Base-by-base conservation (phyloP, 1,140 invertebrate species). In the Drosophila bocqueti region DNA sequence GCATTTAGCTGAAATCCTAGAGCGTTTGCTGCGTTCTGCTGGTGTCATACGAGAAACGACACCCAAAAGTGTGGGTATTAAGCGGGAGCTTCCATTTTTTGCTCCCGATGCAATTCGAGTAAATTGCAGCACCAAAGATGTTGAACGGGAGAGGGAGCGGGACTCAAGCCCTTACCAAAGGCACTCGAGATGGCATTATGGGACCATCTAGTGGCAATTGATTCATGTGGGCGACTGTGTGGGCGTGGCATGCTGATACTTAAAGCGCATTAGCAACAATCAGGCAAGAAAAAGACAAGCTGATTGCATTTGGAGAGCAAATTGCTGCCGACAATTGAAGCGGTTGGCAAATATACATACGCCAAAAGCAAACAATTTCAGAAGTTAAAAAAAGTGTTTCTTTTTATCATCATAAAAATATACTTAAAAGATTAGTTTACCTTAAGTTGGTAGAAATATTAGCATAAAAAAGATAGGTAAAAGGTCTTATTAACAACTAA, bases 1-100 rank as follows among this genome's bases (percentile, higher is more conserved):
- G 78, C 76, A 83, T 89, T 87, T 87, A 89, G 84, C 77, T 60
- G 69, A 68, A 83, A 83, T 79, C 78, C 74, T 66, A 81, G 65
- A 78, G 76, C 50, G 45, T 67, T 78, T 76, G 77, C 69, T 60
- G 54, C 55, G 34, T 61, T 60, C 61, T 76, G 74, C 74, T 66
- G 66, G 68, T 82, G 74, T 81, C 81, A 79, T 83, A 63, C 50
- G 71, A 66, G 65, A 71, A 83, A 89, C 76, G 84, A 83, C 68
- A 87, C 77, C 83, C 73, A 74, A 81, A 87, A 87, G 81, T 87
- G 84, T 71, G 84, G 84, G 81, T 64, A 89, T 89, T 89, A 90
- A 84, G 68, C 49, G 84, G 74, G 80, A 81, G 58, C 52, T 79
- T 87, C 46, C 26, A 46, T 63, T 57, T 57, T 66, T 52, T 52